Percentiles rank a stretch among this genome's conserved stretches.
Conservation (phyloP, 2,888 invertebrate genomes). For the Orthosia gothica region DNA sequence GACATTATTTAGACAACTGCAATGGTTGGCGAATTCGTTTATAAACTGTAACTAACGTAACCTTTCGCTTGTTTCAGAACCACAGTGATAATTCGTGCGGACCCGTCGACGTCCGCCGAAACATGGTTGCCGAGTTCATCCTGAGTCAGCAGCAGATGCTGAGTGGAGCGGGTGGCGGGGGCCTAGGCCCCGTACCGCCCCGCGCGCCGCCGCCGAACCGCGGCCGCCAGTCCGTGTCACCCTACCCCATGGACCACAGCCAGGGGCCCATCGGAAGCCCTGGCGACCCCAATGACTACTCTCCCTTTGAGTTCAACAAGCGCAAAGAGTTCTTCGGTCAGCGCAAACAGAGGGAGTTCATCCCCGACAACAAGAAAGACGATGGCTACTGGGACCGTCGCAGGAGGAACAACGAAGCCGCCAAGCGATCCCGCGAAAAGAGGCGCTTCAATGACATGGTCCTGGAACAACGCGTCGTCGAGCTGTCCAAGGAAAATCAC, state of each 20-base stretch:
- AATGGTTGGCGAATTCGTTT: constrained; percentile 73
- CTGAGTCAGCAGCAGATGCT: constrained; percentile 93
- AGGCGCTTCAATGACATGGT: constrained; percentile 99
- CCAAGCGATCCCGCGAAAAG: constrained; percentile 99
- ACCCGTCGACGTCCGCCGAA: constrained; percentile 92
- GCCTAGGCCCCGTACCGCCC: constrained; percentile 84
- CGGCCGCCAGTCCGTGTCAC: constrained; percentile 85
- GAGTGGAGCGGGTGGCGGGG: constrained; percentile 82
- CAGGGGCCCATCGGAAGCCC: constrained; percentile 78
- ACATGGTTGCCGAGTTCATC: constrained; percentile 97
- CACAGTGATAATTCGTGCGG: constrained; percentile 89
- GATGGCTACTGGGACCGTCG: constrained; percentile 99
- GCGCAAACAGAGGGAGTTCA: constrained; percentile 98
- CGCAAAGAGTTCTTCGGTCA: constrained; percentile 97
- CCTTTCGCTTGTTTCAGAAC: constrained; percentile 87
- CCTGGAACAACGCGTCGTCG: constrained; percentile 97
- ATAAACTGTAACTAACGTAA: constrained; percentile 78
- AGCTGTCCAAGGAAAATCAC: constrained; percentile 98
- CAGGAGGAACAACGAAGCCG: constrained; percentile 99
- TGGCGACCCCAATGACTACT: constrained; percentile 82
- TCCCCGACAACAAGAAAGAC: constrained; percentile 99
- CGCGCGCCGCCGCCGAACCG: constrained; percentile 84
- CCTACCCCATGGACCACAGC: constrained; percentile 89
- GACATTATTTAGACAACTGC: constrained; percentile 80
- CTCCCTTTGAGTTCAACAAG: constrained; percentile 93